Percentiles rank a stretch among this genome's conserved stretches.
These are phyloP conservation scores for Halcyon senegalensis DNA, from an alignment of 2,113 vertebrate species.

Conservation along the genomic window DNA sequence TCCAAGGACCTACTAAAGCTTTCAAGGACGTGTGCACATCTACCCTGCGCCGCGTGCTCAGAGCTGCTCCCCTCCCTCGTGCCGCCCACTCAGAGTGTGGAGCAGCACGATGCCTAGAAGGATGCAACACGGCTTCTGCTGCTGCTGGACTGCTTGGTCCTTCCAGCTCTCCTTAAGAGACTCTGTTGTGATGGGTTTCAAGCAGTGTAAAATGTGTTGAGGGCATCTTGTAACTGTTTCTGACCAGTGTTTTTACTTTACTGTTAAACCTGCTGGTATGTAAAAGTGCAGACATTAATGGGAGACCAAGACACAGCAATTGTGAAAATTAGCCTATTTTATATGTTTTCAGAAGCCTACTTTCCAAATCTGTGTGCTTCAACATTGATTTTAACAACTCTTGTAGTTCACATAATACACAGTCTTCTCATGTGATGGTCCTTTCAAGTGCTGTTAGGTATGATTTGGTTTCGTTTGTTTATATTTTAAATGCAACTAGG, in stretches of 20 bases:
- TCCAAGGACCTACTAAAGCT: not conserved
- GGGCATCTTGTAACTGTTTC: not conserved
- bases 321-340: not conserved
- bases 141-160: not conserved
- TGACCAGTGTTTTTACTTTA: not conserved
- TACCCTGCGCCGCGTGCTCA: accelerated
- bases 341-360: not conserved
- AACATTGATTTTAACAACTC: not conserved
- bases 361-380: not conserved
- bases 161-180: not conserved
- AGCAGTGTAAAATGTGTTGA: not conserved
- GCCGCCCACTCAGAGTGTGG: not conserved
- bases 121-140: not conserved
- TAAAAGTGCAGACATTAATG: not conserved
- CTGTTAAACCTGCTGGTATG: not conserved
- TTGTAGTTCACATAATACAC: not conserved
- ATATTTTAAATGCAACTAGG: not conserved
- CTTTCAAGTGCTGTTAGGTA: not conserved
- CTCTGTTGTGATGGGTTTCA: not conserved
- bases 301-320: not conserved
- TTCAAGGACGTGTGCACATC: not conserved
- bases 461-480: not conserved
- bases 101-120: not conserved
- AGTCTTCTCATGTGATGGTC: not conserved
- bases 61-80: not conserved